Evolutionary conservation across 2,797 vertebrate genomes (phyloP), one percentile per base, ranked within the genome.

Genomic region (Eremophila alpestris): DNA sequence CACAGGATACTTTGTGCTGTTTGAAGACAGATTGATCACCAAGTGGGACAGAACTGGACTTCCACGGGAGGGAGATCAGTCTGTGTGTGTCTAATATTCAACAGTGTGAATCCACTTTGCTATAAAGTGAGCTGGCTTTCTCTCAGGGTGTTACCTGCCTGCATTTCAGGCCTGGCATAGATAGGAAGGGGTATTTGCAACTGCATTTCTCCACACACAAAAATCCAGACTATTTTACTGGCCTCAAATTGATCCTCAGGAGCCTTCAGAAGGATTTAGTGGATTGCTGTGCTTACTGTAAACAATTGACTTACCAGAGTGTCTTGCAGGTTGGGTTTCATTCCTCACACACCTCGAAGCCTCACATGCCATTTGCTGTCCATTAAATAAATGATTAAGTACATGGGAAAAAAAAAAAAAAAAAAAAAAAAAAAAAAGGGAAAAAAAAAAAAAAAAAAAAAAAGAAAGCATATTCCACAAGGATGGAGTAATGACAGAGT

Each of bases 271-370:
- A 87, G 45, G 34, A 43, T 80, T 79, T 49, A 83, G 81, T 71
- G 65, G 64, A 73, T 68, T 45, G 18, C 29, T 70, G 26, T 84
- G 65, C 68, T 85, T 81, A 93, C 68, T 91, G 76, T 85, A 91
- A 95, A 78, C 56, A 69, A 46, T 15, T 4, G 5, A 30, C 68
- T 94, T 90, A 75, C 27, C 29, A 70, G 76, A 92, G 43, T 0
- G 3, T 43, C 75, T 36, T 65, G 54, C 68, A 88, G 77, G 58
- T 93, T 69, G 21, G 64, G 19, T 55, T 92, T 94, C 85, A 70
- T 84, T 62, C 87, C 93, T 95, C 45, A 51, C 6, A 87, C 88
- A 79, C 70, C 85, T 93, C 22, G 17, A 88, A 93, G 82, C 51
- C 74, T 88, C 80, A 55, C 30, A 27, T 83, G 75, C 30, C 77